These are phyloP conservation scores for Lithophane leautieri DNA, from an alignment of 2,888 invertebrate genomes.

Conservation along the genomic window DNA sequence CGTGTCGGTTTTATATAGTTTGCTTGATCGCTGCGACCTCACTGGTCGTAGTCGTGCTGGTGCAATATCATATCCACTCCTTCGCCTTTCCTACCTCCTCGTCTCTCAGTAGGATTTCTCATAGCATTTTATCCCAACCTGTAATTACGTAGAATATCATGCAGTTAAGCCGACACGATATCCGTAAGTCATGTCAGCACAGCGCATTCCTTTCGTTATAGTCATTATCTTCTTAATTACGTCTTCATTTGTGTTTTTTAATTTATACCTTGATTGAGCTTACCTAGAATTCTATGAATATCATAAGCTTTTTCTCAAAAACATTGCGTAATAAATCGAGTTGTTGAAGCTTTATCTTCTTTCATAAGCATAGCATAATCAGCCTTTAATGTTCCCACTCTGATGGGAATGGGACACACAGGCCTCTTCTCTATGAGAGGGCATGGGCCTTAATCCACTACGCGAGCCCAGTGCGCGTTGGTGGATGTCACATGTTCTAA, in stretches of 20 bases:
- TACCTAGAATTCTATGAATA: constrained; percentile 13
- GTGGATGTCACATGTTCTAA: not conserved
- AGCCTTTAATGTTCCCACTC: not conserved
- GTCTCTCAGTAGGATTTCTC: constrained; percentile 24
- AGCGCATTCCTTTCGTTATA: constrained; percentile 38
- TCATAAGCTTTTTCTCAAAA: constrained; percentile 18
- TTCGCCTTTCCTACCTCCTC: not conserved
- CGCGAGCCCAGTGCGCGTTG: not conserved
- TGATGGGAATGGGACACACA: not conserved
- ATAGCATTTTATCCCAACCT: constrained; percentile 49
- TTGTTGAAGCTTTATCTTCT: not conserved
- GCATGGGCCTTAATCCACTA: not conserved
- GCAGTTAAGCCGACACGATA: constrained; percentile 34
- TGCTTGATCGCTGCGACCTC: too few relatives aligned
- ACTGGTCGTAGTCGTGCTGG: not conserved
- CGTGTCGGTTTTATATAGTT: too few relatives aligned
- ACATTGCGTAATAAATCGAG: too few relatives aligned
- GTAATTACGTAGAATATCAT: constrained; percentile 48
- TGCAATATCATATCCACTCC: not conserved
- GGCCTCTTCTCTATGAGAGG: not conserved
- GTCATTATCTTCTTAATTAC: constrained; percentile 51
- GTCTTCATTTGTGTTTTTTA: constrained; percentile 55
- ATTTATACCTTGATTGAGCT: constrained; percentile 46
- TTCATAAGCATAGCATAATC: not conserved
- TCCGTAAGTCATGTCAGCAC: constrained; percentile 45